Conservation (phyloP, 2,888 invertebrate species). For the Drosophila mercatorum region DNA sequence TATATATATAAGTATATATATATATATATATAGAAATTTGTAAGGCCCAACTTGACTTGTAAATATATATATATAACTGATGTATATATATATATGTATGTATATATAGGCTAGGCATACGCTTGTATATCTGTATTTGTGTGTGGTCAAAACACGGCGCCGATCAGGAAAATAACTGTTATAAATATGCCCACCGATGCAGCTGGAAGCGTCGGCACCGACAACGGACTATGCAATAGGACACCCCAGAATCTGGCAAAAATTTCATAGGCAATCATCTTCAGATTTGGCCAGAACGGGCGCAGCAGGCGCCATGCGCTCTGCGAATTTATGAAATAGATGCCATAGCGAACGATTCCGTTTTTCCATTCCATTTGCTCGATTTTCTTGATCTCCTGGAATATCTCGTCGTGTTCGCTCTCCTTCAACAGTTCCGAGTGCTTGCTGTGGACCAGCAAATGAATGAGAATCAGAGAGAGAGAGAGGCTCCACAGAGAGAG, state of each 20-base stretch:
- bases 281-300: neutral
- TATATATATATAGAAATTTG: neutral
- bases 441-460: conserved; percentile 15
- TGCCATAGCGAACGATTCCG: conserved; percentile 7
- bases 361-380: conserved; percentile 1
- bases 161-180: conserved; percentile 14
- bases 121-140: neutral
- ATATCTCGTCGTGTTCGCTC: neutral
- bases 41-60: no score
- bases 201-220: conserved; percentile 4
- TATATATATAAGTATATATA: neutral
- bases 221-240: conserved; percentile 4
- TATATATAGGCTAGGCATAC: neutral
- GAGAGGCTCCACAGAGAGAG: neutral
- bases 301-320: neutral
- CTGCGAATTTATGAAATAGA: neutral
- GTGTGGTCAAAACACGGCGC: conserved; percentile 1
- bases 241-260: conserved; percentile 12
- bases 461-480: neutral
- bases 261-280: conserved; percentile 2
- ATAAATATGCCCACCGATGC: conserved; percentile 13
- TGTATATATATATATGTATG: neutral
- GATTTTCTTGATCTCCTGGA: conserved; percentile 1
- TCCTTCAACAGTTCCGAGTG: conserved; percentile 10
- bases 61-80: neutral